Base-by-base conservation (phyloP, 2,888 invertebrate genomes). In the Brachycybe producta region DNA sequence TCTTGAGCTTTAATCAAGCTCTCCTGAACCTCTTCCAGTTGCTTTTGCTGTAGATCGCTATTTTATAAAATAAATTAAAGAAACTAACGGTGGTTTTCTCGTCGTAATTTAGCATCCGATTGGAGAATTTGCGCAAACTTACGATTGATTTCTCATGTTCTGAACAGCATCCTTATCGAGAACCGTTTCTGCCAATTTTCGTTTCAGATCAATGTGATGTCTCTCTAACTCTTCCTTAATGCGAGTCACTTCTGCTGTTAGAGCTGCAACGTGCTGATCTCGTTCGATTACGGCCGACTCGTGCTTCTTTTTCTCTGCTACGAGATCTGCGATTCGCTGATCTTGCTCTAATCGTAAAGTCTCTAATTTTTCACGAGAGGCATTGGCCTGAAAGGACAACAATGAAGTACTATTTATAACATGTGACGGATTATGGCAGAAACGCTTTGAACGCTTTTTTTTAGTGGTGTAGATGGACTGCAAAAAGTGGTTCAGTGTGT, bases 221-320 rank as follows among this genome's bases (percentile, higher is more conserved):
- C 47, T 51, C 15, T 50, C 41, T 44, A 59, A 56, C 48, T 57
- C 56, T 0, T 46, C 45, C 35, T 55, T 50, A 5, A 59, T 43
- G 19, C 56, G 52, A 17, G 56, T 57, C 2, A 58, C 57, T 41
- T 59, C 58, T 8, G 53, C 49, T 17, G 56, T 59, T 24, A 59
- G 50, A 2, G 49, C 24, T 5, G 50, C 43, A 24, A 59, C 44
- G 30, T 53, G 49, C 3, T 36, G 34, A 13, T 57, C 57, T n/a
- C 56, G 39, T 8, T 57, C 55, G 15, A 21, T 34, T 8, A 57
- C 46, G 5, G 53, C 52, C 7, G 28, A 26, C 19, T 45, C 45
- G 11, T 52, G 35, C 27, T 53, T 48, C 8, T 44, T 27, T 23
- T 46, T 47, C 35, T 55, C 46, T 2, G 21, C 21, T n/a, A 38